These are phyloP conservation scores for Drosophila falleni DNA, from an alignment of 2,888 invertebrate genomes.

Conservation along the genomic window DNA sequence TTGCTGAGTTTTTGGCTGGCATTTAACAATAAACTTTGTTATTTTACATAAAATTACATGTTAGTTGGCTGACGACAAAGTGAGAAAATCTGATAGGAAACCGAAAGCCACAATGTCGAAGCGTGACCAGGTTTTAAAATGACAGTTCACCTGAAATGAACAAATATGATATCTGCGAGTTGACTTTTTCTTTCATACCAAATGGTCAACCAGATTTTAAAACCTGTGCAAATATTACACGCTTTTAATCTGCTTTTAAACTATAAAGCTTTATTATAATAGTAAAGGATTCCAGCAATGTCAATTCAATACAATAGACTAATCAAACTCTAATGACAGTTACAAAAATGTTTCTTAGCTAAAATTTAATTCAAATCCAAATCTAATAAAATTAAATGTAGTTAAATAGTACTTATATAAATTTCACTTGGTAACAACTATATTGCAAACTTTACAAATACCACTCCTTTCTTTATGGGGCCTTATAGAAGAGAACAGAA, in stretches of 20 bases:
- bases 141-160: conserved; percentile 3
- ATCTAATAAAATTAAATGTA: no score
- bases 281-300: no score
- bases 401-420: no score
- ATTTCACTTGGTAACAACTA: no score
- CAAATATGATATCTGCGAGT: not conserved
- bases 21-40: conserved; percentile 40
- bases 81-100: conserved; percentile 21
- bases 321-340: no score
- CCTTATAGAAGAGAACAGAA: no score
- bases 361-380: no score
- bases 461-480: no score
- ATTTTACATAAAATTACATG: conserved; percentile 25
- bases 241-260: not conserved
- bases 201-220: not conserved
- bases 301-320: no score
- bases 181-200: not conserved
- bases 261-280: no score
- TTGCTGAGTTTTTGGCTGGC: conserved; percentile 39
- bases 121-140: conserved; percentile 59
- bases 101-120: conserved; percentile 68
- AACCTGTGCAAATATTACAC: not conserved
- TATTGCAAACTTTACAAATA: no score
- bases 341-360: no score
- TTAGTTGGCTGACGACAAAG: conserved; percentile 42